Evolutionary conservation across 2,888 invertebrate genomes (phyloP).

Genomic region (Venusia cambrica): DNA sequence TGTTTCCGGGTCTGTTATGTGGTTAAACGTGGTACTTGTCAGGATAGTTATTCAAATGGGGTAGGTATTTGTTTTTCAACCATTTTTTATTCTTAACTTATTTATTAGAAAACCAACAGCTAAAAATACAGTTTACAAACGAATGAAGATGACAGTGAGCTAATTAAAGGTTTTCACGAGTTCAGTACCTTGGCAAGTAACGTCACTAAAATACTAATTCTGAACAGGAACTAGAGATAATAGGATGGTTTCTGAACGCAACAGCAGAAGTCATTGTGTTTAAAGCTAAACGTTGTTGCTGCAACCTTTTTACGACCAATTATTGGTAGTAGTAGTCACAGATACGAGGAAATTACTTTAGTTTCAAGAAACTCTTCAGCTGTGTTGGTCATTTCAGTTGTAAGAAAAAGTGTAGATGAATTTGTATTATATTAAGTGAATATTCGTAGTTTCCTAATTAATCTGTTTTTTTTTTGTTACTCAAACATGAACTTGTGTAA

Average conservation of each 20-base stretch:
- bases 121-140: too few species aligned
- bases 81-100: too few species aligned
- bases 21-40: too few species aligned
- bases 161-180: background rate
- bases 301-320: conserved; percentile 11
- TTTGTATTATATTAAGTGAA: background rate
- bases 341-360: conserved; percentile 11
- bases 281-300: conserved; percentile 8
- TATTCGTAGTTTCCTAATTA: too few species aligned
- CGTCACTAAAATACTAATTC: conserved; percentile 1
- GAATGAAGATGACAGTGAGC: conserved; percentile 1
- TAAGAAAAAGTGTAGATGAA: background rate
- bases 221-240: conserved; percentile 3
- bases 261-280: conserved; percentile 9
- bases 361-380: background rate
- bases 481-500: too few species aligned
- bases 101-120: too few species aligned
- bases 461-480: too few species aligned
- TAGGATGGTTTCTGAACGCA: conserved; percentile 1
- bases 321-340: too few species aligned
- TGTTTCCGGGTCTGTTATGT: too few species aligned
- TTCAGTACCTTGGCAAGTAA: background rate
- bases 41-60: too few species aligned
- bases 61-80: too few species aligned
- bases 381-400: background rate